A percentile compares a stretch with the other conserved stretches of the same genome.
These are phyloP conservation scores for Crossocerus cetratus DNA, from an alignment of 2,888 invertebrate species.

Conservation along the genomic window DNA sequence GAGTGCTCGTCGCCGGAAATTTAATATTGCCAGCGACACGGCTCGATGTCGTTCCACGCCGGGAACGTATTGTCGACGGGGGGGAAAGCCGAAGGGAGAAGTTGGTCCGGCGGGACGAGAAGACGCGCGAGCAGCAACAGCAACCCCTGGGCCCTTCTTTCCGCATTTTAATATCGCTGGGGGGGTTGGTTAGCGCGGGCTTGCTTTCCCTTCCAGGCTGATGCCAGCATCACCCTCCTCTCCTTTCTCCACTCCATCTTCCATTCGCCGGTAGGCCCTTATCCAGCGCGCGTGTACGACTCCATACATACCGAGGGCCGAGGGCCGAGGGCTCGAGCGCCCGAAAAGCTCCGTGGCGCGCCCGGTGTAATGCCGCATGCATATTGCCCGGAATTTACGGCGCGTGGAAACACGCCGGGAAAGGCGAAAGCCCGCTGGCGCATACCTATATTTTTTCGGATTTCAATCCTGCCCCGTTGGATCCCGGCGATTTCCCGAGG, in stretches of 20 bases:
- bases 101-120: constrained; percentile 28
- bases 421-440: constrained; percentile 35
- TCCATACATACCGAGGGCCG: background rate
- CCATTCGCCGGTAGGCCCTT: constrained; percentile 7
- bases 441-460: constrained; percentile 20
- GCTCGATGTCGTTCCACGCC: constrained; percentile 25
- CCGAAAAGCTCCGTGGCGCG: constrained; percentile 15
- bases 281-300: background rate
- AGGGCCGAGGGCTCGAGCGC: constrained; percentile 12
- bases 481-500: constrained; percentile 3
- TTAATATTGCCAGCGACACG: constrained; percentile 38
- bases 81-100: constrained; percentile 32
- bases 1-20: constrained; percentile 37
- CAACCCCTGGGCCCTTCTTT: constrained; percentile 23
- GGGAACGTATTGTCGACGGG: constrained; percentile 14
- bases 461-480: constrained; percentile 29
- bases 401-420: constrained; percentile 36
- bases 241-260: background rate
- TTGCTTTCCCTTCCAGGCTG: constrained; percentile 17
- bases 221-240: background rate
- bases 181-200: constrained; percentile 16
- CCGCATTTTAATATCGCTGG: constrained; percentile 48
- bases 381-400: constrained; percentile 56
- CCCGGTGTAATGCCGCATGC: constrained; percentile 41
- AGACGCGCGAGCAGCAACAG: background rate